These are phyloP conservation scores for Sander vitreus DNA, from an alignment of 2,113 vertebrate species.

Conservation along the genomic window DNA sequence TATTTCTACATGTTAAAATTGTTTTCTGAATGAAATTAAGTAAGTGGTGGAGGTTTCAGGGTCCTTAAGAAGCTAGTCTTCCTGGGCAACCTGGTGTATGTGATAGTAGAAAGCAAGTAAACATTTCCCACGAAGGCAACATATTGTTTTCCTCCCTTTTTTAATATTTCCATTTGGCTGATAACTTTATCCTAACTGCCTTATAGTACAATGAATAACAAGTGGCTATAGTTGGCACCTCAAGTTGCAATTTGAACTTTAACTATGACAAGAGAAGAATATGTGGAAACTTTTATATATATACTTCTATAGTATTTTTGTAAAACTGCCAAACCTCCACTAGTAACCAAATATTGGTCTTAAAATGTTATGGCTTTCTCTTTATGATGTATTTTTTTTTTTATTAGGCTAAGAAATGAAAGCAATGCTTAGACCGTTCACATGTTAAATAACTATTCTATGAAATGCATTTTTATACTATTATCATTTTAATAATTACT, in stretches of 20 bases:
- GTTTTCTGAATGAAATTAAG: not conserved
- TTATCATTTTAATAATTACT: slow-evolving; percentile 24
- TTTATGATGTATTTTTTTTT: not conserved
- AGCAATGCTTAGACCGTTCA: slow-evolving; percentile 40
- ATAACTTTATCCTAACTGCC: not conserved
- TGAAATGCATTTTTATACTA: slow-evolving; percentile 43
- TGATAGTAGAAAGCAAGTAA: not conserved
- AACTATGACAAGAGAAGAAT: not conserved
- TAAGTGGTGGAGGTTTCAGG: not conserved
- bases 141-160: not conserved
- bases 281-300: not conserved
- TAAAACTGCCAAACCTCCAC: not conserved
- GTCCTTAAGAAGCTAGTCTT: slow-evolving; percentile 3
- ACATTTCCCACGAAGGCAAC: not conserved
- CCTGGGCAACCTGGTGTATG: not conserved
- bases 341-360: not conserved
- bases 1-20: slow-evolving; percentile 3
- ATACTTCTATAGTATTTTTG: not conserved
- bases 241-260: not conserved
- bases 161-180: not conserved
- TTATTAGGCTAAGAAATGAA: not conserved
- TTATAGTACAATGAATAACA: not conserved
- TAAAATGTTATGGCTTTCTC: slow-evolving; percentile 16
- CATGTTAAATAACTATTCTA: slow-evolving; percentile 28
- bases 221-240: not conserved